Conservation (phyloP, 1,140 invertebrate species). For the Zaprionus capensis region DNA sequence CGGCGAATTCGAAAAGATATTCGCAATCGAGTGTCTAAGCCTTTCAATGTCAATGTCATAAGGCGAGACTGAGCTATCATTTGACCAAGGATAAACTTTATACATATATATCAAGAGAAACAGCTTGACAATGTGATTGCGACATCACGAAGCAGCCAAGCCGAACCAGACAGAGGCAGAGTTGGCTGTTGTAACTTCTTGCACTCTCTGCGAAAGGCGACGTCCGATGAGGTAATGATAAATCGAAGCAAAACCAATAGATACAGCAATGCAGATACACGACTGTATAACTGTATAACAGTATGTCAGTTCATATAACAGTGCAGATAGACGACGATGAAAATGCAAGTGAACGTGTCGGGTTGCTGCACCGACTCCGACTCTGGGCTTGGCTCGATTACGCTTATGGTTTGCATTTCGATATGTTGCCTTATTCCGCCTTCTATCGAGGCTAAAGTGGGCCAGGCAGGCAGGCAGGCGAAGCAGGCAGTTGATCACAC, state of each 20-base stretch:
- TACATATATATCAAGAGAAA: too few relatives aligned
- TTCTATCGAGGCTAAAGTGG: constrained; percentile 61
- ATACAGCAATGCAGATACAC: constrained; percentile 49
- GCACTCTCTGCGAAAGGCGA: constrained; percentile 57
- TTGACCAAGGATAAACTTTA: constrained; percentile 1
- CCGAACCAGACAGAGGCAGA: constrained; percentile 41
- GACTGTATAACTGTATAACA: too few relatives aligned
- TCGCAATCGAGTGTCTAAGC: constrained; percentile 28
- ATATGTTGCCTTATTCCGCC: constrained; percentile 39
- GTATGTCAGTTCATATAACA: too few relatives aligned
- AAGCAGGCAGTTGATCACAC: constrained; percentile 53
- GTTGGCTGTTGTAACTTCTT: constrained; percentile 68
- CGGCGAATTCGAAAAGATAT: constrained; percentile 12
- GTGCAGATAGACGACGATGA: constrained; percentile 17
- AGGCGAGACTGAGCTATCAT: constrained; percentile 15
- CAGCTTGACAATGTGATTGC: constrained; percentile 38
- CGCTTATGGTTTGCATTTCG: constrained; percentile 58
- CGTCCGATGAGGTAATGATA: constrained; percentile 72
- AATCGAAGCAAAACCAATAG: constrained; percentile 70
- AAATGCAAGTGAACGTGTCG: constrained; percentile 72
- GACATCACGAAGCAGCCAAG: constrained; percentile 60
- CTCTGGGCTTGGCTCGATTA: constrained; percentile 38
- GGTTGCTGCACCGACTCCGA: constrained; percentile 45
- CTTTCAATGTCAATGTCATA: constrained; percentile 81
- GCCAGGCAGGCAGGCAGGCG: constrained; percentile 73